These are phyloP conservation scores for Periphyllus acericola DNA, from an alignment of 2,888 invertebrate species.

Conservation along the genomic window DNA sequence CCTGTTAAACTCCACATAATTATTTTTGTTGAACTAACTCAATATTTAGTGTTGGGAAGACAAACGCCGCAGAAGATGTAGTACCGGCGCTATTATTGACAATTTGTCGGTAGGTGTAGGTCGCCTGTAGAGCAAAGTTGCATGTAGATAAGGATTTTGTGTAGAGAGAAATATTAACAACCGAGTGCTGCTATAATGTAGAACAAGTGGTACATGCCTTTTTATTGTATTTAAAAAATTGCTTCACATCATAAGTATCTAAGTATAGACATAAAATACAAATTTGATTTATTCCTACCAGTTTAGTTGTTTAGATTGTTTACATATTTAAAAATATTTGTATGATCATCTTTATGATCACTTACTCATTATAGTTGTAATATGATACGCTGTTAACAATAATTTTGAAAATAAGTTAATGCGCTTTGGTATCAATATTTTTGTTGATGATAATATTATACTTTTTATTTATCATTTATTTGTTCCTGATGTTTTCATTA, in stretches of 20 bases:
- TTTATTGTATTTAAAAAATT: not conserved
- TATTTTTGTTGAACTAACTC: constrained; percentile 35
- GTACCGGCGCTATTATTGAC: constrained; percentile 53
- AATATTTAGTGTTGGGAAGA: constrained; percentile 55
- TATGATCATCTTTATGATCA: not conserved
- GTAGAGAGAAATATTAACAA: constrained; percentile 11
- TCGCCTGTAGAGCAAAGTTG: constrained; percentile 3
- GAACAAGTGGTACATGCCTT: too few relatives aligned
- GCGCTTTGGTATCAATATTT: not conserved
- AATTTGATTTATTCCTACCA: not conserved
- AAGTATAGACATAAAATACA: not conserved
- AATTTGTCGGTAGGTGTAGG: constrained; percentile 50
- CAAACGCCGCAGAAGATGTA: constrained; percentile 57
- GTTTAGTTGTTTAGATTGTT: not conserved
- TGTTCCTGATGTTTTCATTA: not conserved
- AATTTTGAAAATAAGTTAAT: not conserved
- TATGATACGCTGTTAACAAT: not conserved
- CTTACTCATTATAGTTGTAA: not conserved
- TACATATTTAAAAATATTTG: too few relatives aligned
- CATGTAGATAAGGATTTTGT: constrained; percentile 22
- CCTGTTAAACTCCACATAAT: constrained; percentile 10
- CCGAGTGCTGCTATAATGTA: not conserved
- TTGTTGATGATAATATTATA: not conserved
- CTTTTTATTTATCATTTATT: not conserved
- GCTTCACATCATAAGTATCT: not conserved